These are phyloP conservation scores for Synodontis membranacea DNA, from an alignment of 2,113 vertebrate species.

Conservation along the genomic window DNA sequence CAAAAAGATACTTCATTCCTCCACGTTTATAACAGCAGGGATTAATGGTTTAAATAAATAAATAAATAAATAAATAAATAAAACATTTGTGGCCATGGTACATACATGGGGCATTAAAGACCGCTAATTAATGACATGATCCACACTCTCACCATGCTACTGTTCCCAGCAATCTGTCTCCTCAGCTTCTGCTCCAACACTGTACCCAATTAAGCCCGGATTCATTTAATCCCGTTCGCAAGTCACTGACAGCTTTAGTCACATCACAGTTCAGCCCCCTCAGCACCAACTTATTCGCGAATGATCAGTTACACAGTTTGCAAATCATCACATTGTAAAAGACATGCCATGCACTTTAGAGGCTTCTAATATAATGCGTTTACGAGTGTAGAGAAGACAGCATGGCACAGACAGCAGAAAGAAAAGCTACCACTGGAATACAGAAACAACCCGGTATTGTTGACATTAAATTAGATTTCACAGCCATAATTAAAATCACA, in stretches of 20 bases:
- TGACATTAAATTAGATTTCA: neutral
- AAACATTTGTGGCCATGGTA: neutral
- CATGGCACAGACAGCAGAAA: neutral
- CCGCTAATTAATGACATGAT: conserved; percentile 48
- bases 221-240: conserved; percentile 49
- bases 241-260: conserved; percentile 35
- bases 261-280: conserved; percentile 35
- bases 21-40: neutral
- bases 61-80: neutral
- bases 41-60: neutral
- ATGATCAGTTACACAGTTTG: conserved; percentile 14
- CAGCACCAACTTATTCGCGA: conserved; percentile 1
- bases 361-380: conserved; percentile 15
- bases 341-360: neutral
- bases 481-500: neutral
- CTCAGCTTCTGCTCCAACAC: conserved; percentile 26
- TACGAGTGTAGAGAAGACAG: neutral
- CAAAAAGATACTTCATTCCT: neutral
- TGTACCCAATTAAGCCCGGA: conserved; percentile 47
- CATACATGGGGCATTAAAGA: conserved; percentile 1
- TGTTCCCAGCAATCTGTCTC: conserved; percentile 29
- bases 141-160: conserved; percentile 10
- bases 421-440: conserved; percentile 22
- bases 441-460: neutral
- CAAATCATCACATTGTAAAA: conserved; percentile 33